phyloP scores from a whole-genome alignment of 2,888 invertebrate genomes.

The Drosophila eohydei region DNA sequence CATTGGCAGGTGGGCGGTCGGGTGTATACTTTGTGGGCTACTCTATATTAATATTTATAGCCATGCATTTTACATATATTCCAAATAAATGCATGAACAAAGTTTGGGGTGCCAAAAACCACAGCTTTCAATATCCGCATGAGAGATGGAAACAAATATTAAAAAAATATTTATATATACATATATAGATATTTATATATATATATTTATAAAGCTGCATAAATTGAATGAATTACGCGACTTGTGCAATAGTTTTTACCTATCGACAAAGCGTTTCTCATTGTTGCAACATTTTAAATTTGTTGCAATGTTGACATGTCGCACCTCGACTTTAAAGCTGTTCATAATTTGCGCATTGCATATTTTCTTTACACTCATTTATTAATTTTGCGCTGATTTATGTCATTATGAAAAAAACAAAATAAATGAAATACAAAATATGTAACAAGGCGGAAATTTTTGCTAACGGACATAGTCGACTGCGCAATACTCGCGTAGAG shows the following conservation, averaged over 20 bases:
- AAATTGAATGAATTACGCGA: conserved; percentile 52
- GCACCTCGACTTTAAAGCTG: conserved; percentile 68
- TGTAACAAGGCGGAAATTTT: background rate
- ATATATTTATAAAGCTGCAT: conserved; percentile 8
- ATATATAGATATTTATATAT: background rate
- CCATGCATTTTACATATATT: conserved; percentile 69
- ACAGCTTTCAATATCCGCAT: conserved; percentile 73
- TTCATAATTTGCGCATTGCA: conserved; percentile 64
- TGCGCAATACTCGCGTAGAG: background rate
- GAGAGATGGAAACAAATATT: conserved; percentile 29
- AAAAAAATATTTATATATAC: background rate
- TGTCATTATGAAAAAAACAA: conserved; percentile 29
- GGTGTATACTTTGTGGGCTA: conserved; percentile 16
- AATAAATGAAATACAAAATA: background rate
- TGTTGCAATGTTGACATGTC: conserved; percentile 59
- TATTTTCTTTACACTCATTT: conserved; percentile 56
- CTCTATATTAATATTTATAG: conserved; percentile 73
- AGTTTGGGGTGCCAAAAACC: conserved; percentile 61
- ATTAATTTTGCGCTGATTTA: conserved; percentile 74
- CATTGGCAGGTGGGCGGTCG: background rate
- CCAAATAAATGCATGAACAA: conserved; percentile 61
- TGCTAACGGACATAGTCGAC: background rate
- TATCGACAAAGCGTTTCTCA: conserved; percentile 4
- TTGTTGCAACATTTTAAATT: conserved; percentile 5
- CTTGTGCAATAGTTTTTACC: conserved; percentile 39